Evolutionary conservation across 2,113 vertebrate species (phyloP).

Genomic region (Dipodomys spectabilis): DNA sequence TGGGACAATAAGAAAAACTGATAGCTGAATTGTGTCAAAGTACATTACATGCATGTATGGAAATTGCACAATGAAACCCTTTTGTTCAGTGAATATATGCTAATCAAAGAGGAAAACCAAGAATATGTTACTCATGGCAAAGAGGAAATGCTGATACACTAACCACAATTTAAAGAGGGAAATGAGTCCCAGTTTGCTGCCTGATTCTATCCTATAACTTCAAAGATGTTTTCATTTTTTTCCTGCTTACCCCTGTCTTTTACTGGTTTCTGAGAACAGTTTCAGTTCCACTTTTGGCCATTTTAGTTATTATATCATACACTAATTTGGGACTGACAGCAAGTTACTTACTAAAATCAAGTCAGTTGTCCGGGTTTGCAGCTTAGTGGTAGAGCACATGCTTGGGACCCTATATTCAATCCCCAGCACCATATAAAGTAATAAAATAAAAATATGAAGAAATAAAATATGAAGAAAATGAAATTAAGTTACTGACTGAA

Average conservation of each 20-base stretch:
- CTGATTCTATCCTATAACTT: background rate
- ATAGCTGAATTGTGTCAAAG: too few species aligned
- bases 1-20: too few species aligned
- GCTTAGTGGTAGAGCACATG: background rate
- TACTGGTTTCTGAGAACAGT: slow-evolving; percentile 2
- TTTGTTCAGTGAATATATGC: too few species aligned
- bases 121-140: background rate
- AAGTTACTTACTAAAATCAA: background rate
- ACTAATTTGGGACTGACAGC: background rate
- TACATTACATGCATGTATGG: too few species aligned
- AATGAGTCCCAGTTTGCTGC: background rate
- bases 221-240: background rate
- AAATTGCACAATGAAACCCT: too few species aligned
- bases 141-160: background rate
- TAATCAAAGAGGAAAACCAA: too few species aligned
- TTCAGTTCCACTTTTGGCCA: slow-evolving; percentile 20
- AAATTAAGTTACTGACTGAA: background rate
- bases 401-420: background rate
- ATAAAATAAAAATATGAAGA: background rate
- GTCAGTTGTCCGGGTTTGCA: background rate
- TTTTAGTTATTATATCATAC: background rate
- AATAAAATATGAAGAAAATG: background rate
- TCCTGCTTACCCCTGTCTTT: background rate
- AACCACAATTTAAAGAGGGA: background rate
- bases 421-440: background rate